Conservation (phyloP, 2,888 invertebrate genomes). For the Lathronympha strigana region DNA sequence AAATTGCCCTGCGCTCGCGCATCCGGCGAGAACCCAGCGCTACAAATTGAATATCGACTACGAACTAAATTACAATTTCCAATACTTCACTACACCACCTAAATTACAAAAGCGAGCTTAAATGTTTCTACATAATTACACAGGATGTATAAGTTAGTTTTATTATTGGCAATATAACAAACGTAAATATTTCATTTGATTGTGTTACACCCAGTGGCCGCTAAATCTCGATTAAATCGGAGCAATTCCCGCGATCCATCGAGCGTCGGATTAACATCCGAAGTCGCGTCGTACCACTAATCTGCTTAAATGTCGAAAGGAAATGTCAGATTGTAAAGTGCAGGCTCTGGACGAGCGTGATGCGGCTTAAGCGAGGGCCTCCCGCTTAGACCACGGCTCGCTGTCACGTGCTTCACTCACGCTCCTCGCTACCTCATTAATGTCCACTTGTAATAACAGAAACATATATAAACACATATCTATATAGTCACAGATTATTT, state of each 20-base stretch:
- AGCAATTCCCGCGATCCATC: constrained; percentile 79
- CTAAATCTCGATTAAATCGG: constrained; percentile 76
- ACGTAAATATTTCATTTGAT: constrained; percentile 38
- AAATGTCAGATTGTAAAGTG: constrained; percentile 84
- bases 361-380: constrained; percentile 71
- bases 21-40: constrained; percentile 55
- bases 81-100: constrained; percentile 48
- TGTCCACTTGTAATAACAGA: constrained; percentile 18
- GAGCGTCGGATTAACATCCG: constrained; percentile 80
- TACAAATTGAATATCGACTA: constrained; percentile 65
- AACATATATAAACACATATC: too few relatives aligned
- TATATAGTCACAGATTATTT: background rate
- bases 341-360: constrained; percentile 71
- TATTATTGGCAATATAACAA: constrained; percentile 31
- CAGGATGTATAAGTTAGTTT: constrained; percentile 9
- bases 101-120: constrained; percentile 48
- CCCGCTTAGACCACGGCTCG: constrained; percentile 65
- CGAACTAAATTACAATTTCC: constrained; percentile 50
- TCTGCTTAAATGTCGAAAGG: constrained; percentile 84
- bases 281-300: constrained; percentile 79
- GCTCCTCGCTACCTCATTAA: constrained; percentile 20
- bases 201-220: constrained; percentile 60
- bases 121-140: background rate
- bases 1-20: constrained; percentile 63
- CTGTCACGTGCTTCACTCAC: constrained; percentile 53